A percentile compares a stretch with the other conserved stretches of the same genome.
These are phyloP conservation scores for Arctia plantaginis DNA, from an alignment of 2,888 invertebrate genomes.

Conservation along the genomic window DNA sequence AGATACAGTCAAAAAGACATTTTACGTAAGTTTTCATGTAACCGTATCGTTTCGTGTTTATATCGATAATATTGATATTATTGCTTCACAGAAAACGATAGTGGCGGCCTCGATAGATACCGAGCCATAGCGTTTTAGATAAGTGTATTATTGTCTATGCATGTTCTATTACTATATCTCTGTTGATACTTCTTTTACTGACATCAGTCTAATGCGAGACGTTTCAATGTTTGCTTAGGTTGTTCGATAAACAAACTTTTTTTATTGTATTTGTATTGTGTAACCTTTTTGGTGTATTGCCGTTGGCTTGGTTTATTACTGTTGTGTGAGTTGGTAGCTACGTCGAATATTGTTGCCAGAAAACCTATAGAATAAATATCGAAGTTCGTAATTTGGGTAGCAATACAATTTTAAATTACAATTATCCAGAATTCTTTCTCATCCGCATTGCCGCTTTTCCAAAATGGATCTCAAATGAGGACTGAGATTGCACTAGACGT, in stretches of 20 bases:
- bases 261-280: neutral
- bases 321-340: neutral
- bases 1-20: conserved; percentile 40
- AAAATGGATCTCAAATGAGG: too few species aligned
- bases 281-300: neutral
- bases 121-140: conserved; percentile 46
- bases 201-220: neutral
- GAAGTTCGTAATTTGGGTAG: neutral
- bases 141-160: conserved; percentile 36
- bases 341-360: neutral
- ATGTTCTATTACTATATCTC: neutral
- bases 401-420: too few species aligned
- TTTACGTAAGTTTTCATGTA: conserved; percentile 56
- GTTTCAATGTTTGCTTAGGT: neutral
- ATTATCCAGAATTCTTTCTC: too few species aligned
- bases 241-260: neutral
- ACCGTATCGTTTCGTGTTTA: conserved; percentile 46
- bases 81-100: conserved; percentile 69
- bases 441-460: neutral
- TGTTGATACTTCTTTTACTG: neutral
- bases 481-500: too few species aligned
- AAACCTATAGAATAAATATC: neutral
- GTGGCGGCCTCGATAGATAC: conserved; percentile 71
- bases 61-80: conserved; percentile 68
- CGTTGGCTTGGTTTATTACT: neutral